A percentile compares a stretch with the other conserved stretches of the same genome.
Evolutionary conservation across 2,888 invertebrate species (phyloP).

Genomic region (Diloba caeruleocephala): DNA sequence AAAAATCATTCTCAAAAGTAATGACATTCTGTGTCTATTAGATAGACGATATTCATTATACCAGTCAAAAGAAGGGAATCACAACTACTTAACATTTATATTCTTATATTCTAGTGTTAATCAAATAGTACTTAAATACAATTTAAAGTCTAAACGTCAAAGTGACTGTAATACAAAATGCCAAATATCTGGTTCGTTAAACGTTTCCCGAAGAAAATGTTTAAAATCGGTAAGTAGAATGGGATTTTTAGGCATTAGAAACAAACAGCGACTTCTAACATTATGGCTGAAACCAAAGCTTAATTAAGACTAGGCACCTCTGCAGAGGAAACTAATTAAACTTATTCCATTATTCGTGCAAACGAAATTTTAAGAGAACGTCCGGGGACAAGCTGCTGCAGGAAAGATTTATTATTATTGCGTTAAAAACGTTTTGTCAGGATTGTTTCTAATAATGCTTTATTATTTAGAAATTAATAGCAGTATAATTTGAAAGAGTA

Average conservation of each 20-base stretch:
- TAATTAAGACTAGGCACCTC: conserved; percentile 83
- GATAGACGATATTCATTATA: too few species aligned
- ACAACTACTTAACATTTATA: too few species aligned
- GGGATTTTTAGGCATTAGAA: conserved; percentile 61
- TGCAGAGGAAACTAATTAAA: conserved; percentile 83
- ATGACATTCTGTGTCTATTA: too few species aligned
- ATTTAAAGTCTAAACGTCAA: conserved; percentile 19
- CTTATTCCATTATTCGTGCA: conserved; percentile 83
- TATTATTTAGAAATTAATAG: conserved; percentile 28
- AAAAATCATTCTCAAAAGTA: too few species aligned
- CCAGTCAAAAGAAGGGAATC: too few species aligned
- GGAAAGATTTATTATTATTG: conserved; percentile 71
- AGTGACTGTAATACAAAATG: conserved; percentile 9
- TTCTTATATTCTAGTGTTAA: too few species aligned
- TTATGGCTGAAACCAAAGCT: conserved; percentile 75
- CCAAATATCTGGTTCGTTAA: conserved; percentile 20
- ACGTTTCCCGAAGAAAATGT: conserved; percentile 38
- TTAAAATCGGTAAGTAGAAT: conserved; percentile 50
- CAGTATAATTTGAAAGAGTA: not conserved
- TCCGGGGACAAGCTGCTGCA: conserved; percentile 67
- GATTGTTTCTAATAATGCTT: conserved; percentile 50
- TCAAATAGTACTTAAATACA: not conserved
- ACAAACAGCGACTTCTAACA: conserved; percentile 68
- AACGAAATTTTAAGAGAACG: conserved; percentile 78
- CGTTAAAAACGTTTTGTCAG: conserved; percentile 57